Base-by-base conservation (phyloP, 2,113 vertebrate genomes). In the Rhinolophus sinicus region DNA sequence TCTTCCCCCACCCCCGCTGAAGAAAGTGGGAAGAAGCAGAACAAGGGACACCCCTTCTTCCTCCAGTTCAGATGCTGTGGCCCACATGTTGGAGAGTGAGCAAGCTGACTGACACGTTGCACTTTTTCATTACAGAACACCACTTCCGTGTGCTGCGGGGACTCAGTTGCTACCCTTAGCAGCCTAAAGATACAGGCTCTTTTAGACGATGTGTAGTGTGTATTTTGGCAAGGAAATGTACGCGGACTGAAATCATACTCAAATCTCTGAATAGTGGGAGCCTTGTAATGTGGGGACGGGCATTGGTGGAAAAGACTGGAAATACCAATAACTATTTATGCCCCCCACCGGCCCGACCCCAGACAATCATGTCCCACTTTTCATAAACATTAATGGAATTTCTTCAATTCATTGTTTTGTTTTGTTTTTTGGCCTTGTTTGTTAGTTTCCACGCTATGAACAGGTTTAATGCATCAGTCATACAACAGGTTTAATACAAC, bases 71-170 rank as follows among this genome's bases (percentile, higher is more conserved):
- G 52, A 40, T 65, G 64, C 70, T 26, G 28, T 60, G 90, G 84
- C 77, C 93, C 95, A 38, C 91, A 19, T 21, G 76, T 60, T 65
- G 82, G 56, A 64, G 52, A 88, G 58, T 9, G 35, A 38, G 65
- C 58, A 33, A 18, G 87, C 88, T 14, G 13, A 24, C 69, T 97
- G 98, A 98, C 98, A 98, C 98, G 98, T 98, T 86, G 98, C 98
- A 96, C 64, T 62, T 54, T 89, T 64, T 72, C 56, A 14, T 65
- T 60, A 15, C 65, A 1, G 90, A 93, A 47, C 78, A 2, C 56
- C 10, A 95, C 97, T 98, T 98, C 98, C 98, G 97, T 38, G 95
- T 96, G 80, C 82, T 78, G 54, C 50, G 0, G 9, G 88, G 78
- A 54, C 56, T 64, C 56, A 18, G 88, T 65, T 19, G 75, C 90